Evolutionary conservation across 2,797 vertebrate genomes (phyloP), one percentile per base, ranked within the genome.

Genomic region (Melanotaenia trifasciata): DNA sequence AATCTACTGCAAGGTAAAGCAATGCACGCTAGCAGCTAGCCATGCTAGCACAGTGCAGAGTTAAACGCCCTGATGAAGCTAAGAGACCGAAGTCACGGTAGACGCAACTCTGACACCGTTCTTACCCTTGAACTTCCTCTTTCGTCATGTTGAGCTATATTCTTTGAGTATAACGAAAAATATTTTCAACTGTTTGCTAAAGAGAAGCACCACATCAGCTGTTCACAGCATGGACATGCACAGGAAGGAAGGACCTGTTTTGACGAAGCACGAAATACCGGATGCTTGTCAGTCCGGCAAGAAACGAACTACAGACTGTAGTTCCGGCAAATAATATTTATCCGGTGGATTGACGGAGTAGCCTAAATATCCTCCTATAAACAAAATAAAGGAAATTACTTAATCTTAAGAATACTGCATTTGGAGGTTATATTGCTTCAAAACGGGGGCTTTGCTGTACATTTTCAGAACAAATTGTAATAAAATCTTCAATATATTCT

Each of bases 51-150:
- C 9, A 20, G 12, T n/a, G 12, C 35, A 13, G 51, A 26, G 26
- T 30, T 16, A 33, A 40, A 40, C 36, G 28, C 18, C 3, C 2
- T 2, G 28, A 8, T 1, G 47, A 14, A 0, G 58, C 61, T 9
- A 7, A 2, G 30, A 40, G n/a, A 60, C 30, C 9, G 11, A 22
- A 38, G 16, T 7, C 2, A 4, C 35, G 14, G 5, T 33, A 18
- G 38, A 18, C 20, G 47, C 26, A 14, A 9, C 50, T 20, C 20
- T 16, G 9, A 26, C 33, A 0, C 1, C 2, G 0, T 11, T 76
- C 94, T 94, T 94, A 95, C 95, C 94, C 93, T 64, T 92, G 79
- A 3, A 83, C 76, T 70, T 87, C 88, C 30, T 95, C 95, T 84
- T 95, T 95, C 79, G 89, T 95, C 95, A 95, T 95, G 72, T 64